Percentiles rank a stretch among this genome's conserved stretches.
Conservation (phyloP, 2,797 vertebrate genomes). For the Centropyge bicolor region DNA sequence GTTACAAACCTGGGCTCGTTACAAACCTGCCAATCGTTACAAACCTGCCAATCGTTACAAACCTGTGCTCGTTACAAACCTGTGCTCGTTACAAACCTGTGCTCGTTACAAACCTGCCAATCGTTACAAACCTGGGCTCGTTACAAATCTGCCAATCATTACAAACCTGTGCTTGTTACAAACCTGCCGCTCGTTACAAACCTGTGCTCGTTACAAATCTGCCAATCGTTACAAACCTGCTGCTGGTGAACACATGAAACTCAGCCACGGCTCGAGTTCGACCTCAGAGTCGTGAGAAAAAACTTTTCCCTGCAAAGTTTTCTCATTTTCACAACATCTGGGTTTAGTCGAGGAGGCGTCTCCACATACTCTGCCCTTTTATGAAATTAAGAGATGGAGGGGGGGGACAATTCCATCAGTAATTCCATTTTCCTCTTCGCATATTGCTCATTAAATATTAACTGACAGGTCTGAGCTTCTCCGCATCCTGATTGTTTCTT, state of each 20-base stretch:
- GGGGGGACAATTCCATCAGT: conserved; percentile 73
- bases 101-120: too few relatives aligned
- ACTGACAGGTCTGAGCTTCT: conserved; percentile 58
- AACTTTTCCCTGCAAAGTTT: conserved; percentile 56
- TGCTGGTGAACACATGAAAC: conserved; percentile 28
- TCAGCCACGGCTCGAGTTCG: conserved; percentile 22
- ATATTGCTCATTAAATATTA: conserved; percentile 84
- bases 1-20: too few relatives aligned
- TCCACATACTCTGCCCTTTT: conserved; percentile 57
- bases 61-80: too few relatives aligned
- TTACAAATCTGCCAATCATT: too few relatives aligned
- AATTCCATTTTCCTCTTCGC: conserved; percentile 75
- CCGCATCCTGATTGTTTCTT: conserved; percentile 75
- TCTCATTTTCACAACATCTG: conserved; percentile 47
- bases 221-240: background rate
- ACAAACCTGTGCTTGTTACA: too few relatives aligned
- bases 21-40: too few relatives aligned
- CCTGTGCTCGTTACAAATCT: too few relatives aligned
- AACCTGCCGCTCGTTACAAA: too few relatives aligned
- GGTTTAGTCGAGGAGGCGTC: conserved; percentile 13
- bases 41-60: too few relatives aligned
- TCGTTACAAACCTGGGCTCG: too few relatives aligned
- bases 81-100: too few relatives aligned
- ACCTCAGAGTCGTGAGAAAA: conserved; percentile 34
- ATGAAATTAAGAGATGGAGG: conserved; percentile 70